Evolutionary conservation across 2,888 invertebrate genomes (phyloP), one percentile per base, ranked within the genome.

Genomic region (Ecliptopera silaceata): DNA sequence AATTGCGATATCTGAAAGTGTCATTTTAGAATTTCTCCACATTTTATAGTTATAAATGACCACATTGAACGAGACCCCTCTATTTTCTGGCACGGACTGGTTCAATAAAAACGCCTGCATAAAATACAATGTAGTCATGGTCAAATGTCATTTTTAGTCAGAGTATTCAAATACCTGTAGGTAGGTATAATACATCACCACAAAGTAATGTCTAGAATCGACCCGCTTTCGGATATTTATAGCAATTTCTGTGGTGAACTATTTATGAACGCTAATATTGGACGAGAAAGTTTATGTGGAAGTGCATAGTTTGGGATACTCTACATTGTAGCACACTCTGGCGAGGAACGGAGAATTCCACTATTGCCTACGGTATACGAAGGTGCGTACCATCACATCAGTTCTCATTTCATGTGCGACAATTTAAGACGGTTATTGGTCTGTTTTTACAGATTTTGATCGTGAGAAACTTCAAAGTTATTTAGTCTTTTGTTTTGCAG

Each of bases 141-240:
- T 15, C 36, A 36, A 13, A 13, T 47, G 50, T 45, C 41, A 57
- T 26, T 53, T 52, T 54, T 41, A 49, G 29, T 29, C 41, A 11
- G 13, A 20, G 36, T 46, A 38, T 43, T 45, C 42, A 53, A 55
- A 57, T 46, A 50, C 53, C 61, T 61, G 51, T 51, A 43, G 18
- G 31, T 34, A 32, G n/a, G n/a, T 32, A 38, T 8, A 6, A 6
- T 15, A 1, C 36, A n/a, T 13, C 36, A 36, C 15, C 34, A 44
- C 56, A 52, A 49, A 41, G 36, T 57, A 50, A 53, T 53, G 48
- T 51, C 39, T 51, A 58, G 13, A 31, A 59, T 45, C 48, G 56
- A 51, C 54, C 50, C 18, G 47, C 49, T 39, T 53, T 59, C 44
- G 44, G 49, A 42, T 59, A 60, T 65, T 63, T 59, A 61, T 57